Base-by-base conservation (phyloP, 1,140 invertebrate genomes). In the Leptestheria dahalacensis region DNA sequence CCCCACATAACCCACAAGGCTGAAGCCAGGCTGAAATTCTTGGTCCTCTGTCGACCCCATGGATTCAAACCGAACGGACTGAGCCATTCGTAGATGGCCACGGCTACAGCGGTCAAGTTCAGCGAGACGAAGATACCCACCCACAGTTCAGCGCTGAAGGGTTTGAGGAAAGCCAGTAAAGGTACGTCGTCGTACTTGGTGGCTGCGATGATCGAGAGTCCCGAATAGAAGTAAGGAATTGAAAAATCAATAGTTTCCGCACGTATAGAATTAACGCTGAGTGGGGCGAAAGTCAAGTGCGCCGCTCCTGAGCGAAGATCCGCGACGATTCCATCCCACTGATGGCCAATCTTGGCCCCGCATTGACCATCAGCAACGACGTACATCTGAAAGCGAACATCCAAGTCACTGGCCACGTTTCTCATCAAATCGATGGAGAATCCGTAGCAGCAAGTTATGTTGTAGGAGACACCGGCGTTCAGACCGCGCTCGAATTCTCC, bases 1-100 rank as follows among this genome's bases (percentile, higher is more conserved):
- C 88, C 90, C 85, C 88, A 93, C 80, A 92, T 91, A 58, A 93
- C 90, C 84, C 89, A 93, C 1, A 94, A 73, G 1, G 90, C 91
- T 49, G 88, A 90, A 2, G 78, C 79, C 61, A 82, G 71, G 20
- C 74, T 79, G 70, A 94, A 95, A 69, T 94, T 95, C 70, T 91
- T 91, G 65, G 87, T 91, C 62, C 91, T 76, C 69, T 93, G 89
- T 48, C 91, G 71, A 4, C 91, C 91, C 87, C 89, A 93, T n/a
- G 91, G 91, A 76, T 94, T 94, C 51, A 94, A 74, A 0, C 91
- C 91, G 69, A 95, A 95, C 0, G 91, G 91, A 62, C 85, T 86
- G 52, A 92, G 77, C 90, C 91, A 95, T 70, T 95, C 91, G 70
- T 92, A 92, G 26, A 90, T 79, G 1, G 89, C 89, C 2, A 93